Base-by-base conservation (phyloP, 2,888 invertebrate genomes). In the Latheticus oryzae region DNA sequence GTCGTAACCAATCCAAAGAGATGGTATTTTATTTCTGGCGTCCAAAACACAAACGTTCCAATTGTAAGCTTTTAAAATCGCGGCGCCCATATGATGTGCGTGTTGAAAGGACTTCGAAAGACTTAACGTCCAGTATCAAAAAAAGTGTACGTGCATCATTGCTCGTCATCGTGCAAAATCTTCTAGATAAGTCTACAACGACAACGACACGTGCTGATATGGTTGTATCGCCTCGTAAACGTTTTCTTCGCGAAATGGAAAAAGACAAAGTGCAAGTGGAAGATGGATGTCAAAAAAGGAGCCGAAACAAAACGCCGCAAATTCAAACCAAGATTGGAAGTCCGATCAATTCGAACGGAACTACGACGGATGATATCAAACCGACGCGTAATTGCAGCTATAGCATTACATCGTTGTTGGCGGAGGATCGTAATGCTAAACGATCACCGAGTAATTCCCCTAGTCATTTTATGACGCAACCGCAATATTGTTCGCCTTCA, bases 391-490 rank as follows among this genome's bases (percentile, higher is more conserved):
- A 76, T 70, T 83, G 89, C 78, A 91, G 89, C 76, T 92, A 92
- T 80, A 92, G 92, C 81, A 93, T 93, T 77, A 91, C 90, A 73
- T 91, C 92, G 62, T 82, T 93, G 75, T 81, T 93, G 70, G 88
- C 89, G 58, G 87, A 87, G 63, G 83, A 85, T 66, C 63, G 69
- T 7, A 72, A 69, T 51, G 61, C 68, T 8, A 71, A 71, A 58
- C 71, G 70, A 42, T 77, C 78, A 42, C 78, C 78, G 17, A 72
- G 70, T 42, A 73, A 72, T 62, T 74, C 74, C 61, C 74, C 75
- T 70, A 74, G 72, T 73, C 75, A 74, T 66, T 75, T 72, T 61
- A 64, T 66, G 37, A 75, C 79, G 38, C 77, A 78, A 51, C 74
- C 80, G 57, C 76, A 79, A 54, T 81, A 79, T 63, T 80, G 80